Evolutionary conservation across 1,140 invertebrate species (phyloP).

Genomic region (Leptestheria dahalacensis): DNA sequence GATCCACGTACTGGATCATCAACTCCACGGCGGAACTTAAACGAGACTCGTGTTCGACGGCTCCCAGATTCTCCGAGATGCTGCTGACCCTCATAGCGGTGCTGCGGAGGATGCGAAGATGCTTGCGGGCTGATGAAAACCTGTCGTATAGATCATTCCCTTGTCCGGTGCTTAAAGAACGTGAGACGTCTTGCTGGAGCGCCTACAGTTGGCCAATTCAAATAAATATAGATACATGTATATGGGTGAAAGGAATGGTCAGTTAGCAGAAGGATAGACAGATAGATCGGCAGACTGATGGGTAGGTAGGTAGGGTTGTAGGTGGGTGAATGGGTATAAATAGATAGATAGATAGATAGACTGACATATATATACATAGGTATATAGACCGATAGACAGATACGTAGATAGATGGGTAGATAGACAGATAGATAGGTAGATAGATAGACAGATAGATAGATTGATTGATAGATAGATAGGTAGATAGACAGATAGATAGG

Average conservation of each 20-base stretch:
- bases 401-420: too few species aligned
- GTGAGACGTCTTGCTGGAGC: constrained; percentile 6
- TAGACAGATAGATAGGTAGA: too few species aligned
- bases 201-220: neutral
- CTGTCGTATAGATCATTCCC: constrained; percentile 1
- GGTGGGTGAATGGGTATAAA: too few species aligned
- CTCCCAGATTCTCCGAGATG: neutral
- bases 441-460: too few species aligned
- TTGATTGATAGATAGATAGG: too few species aligned
- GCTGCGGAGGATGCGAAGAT: neutral
- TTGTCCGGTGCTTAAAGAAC: neutral
- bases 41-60: constrained; percentile 6
- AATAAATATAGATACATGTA: neutral
- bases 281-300: too few species aligned
- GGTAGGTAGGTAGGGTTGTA: too few species aligned
- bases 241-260: neutral
- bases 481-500: too few species aligned
- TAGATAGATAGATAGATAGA: too few species aligned
- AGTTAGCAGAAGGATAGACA: neutral
- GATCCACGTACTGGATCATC: constrained; percentile 6
- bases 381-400: too few species aligned
- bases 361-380: too few species aligned
- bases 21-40: constrained; percentile 3
- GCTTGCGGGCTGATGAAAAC: neutral
- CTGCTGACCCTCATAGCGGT: constrained; percentile 1